Evolutionary conservation across 2,888 invertebrate species (phyloP), one percentile per base, ranked within the genome.

Genomic region (Lithophane ornitopus): DNA sequence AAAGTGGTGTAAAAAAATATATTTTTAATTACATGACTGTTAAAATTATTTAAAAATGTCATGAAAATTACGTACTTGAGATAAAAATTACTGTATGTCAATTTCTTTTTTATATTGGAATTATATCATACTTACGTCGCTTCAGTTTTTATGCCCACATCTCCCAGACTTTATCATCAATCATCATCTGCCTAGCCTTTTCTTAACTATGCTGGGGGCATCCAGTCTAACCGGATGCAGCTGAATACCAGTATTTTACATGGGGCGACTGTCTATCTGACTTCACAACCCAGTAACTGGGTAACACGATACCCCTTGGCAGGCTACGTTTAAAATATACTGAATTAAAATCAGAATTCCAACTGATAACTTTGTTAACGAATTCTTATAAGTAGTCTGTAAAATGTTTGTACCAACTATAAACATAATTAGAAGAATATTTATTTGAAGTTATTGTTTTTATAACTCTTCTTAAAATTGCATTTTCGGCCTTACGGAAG

Each of bases 381-480:
- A 81, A 34, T 63, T 63, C 11, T 46, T 61, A 14, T 44, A 76
- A 67, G 39, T 70, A 66, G 52, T 63, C 26, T 41, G 49, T 65
- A 26, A n/a, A 26, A 12, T 46, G 3, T 56, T 62, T 78, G 49
- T 78, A 78, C 41, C 8, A 1, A 12, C 14, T 56, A 16, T 49
- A 46, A 8, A 26, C 46, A n/a, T 34, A n/a, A n/a, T n/a, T n/a
- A 28, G 2, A 62, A 28, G 19, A 68, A 11, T 76, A 28, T 61
- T 62, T 46, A 39, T 67, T 74, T 41, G 1, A 7, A 28, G 22
- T 9, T 0, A 0, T n/a, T 46, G 0, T 12, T 41, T 68, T 19
- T 6, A 0, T 14, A 77, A 77, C 77, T 78, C 77, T 80, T 78
- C 77, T 71, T 71, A 44, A 26, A 54, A 26, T 71, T 34, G 9